Conservation (phyloP, 2,113 vertebrate genomes). For the Arothron firmamentum region DNA sequence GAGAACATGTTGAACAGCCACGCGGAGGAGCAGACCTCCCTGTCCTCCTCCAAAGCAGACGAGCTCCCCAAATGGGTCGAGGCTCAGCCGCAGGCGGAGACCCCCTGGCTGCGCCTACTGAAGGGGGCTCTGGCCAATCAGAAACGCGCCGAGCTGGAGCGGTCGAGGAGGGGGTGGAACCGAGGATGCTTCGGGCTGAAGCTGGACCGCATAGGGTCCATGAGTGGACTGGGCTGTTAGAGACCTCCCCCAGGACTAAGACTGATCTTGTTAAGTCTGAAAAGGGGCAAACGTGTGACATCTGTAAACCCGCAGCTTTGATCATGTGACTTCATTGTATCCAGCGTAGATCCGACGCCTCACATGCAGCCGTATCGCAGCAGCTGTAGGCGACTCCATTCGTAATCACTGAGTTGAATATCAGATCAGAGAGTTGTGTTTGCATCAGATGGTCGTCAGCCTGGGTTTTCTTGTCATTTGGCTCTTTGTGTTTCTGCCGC, state of each 20-base stretch:
- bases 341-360: constrained; percentile 37
- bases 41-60: constrained; percentile 55
- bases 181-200: constrained; percentile 85
- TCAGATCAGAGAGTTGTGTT: constrained; percentile 39
- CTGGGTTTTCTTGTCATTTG: constrained; percentile 13
- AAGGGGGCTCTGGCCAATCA: constrained; percentile 73
- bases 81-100: constrained; percentile 60
- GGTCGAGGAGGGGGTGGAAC: constrained; percentile 76
- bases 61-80: constrained; percentile 74
- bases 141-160: constrained; percentile 73
- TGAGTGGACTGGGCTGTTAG: constrained; percentile 87
- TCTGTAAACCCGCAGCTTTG: constrained; percentile 34
- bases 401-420: constrained; percentile 37
- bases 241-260: constrained; percentile 11
- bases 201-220: constrained; percentile 83
- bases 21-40: constrained; percentile 64
- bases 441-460: constrained; percentile 27
- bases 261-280: no score
- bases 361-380: constrained; percentile 11
- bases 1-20: constrained; percentile 71
- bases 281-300: constrained; percentile 23
- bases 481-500: constrained; percentile 24
- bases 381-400: constrained; percentile 31
- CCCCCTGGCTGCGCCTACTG: constrained; percentile 73
- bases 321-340: constrained; percentile 48